A percentile compares a stretch with the other conserved stretches of the same genome.
Conservation (phyloP, 2,888 invertebrate species). For the Xestia c-nigrum region DNA sequence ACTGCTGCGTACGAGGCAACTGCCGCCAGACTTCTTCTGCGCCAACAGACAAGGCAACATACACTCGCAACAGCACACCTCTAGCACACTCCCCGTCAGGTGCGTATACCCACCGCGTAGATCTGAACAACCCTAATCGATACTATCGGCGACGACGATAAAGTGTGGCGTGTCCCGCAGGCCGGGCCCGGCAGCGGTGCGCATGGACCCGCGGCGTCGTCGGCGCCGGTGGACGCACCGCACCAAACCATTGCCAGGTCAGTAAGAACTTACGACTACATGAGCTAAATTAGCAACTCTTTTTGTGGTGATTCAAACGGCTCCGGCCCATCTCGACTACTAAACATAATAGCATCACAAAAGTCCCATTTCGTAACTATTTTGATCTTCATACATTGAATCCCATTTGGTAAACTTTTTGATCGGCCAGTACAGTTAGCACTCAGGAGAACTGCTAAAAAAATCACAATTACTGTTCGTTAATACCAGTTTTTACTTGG, state of each 20-base stretch:
- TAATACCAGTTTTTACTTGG: too few species aligned
- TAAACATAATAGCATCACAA: too few species aligned
- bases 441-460: too few species aligned
- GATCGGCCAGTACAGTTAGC: too few species aligned
- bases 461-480: too few species aligned
- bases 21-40: conserved; percentile 95
- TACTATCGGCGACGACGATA: background rate
- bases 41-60: conserved; percentile 86
- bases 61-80: background rate
- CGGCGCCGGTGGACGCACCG: conserved; percentile 30
- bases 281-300: too few species aligned
- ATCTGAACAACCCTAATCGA: background rate
- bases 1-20: conserved; percentile 91
- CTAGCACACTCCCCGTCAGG: conserved; percentile 26
- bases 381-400: too few species aligned
- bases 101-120: conserved; percentile 16
- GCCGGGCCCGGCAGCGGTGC: background rate
- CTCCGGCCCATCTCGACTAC: too few species aligned
- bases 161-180: conserved; percentile 20
- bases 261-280: conserved; percentile 8
- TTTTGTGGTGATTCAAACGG: too few species aligned
- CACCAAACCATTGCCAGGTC: conserved; percentile 30
- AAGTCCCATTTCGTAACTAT: too few species aligned
- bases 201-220: conserved; percentile 29
- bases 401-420: too few species aligned